phyloP scores from a whole-genome alignment of 1,140 invertebrate species.

The Riptortus pedestris region DNA sequence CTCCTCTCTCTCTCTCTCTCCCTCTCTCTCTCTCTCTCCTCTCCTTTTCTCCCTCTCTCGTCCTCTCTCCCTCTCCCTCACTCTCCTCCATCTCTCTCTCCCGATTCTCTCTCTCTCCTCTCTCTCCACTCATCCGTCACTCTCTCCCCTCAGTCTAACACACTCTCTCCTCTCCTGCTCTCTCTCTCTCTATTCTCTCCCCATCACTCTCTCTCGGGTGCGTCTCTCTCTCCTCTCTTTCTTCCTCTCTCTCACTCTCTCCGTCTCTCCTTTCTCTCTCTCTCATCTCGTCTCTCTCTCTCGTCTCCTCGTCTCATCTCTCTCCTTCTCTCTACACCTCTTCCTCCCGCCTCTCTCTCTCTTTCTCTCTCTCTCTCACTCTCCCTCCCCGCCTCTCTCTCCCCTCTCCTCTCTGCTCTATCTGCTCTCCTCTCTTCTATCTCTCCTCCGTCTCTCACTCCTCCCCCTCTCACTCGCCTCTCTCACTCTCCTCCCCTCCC shows the following conservation, averaged over 20 bases:
- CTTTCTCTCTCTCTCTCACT: constrained; percentile 13
- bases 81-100: neutral
- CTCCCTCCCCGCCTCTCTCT: neutral
- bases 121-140: neutral
- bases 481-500: neutral
- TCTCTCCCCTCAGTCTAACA: neutral
- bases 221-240: neutral
- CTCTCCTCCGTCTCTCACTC: neutral
- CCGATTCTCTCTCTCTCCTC: neutral
- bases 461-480: neutral
- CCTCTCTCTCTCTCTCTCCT: neutral
- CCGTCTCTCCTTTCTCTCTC: constrained; percentile 3
- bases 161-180: neutral
- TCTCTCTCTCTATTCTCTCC: neutral
- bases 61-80: neutral
- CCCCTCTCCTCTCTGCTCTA: neutral
- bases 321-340: neutral
- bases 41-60: neutral
- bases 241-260: neutral
- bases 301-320: neutral
- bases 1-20: neutral
- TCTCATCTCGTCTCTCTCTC: neutral
- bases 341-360: constrained; percentile 7
- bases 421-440: neutral
- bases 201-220: neutral